Evolutionary conservation across 1,140 invertebrate genomes (phyloP).

Genomic region (Drosophila ohnishii): DNA sequence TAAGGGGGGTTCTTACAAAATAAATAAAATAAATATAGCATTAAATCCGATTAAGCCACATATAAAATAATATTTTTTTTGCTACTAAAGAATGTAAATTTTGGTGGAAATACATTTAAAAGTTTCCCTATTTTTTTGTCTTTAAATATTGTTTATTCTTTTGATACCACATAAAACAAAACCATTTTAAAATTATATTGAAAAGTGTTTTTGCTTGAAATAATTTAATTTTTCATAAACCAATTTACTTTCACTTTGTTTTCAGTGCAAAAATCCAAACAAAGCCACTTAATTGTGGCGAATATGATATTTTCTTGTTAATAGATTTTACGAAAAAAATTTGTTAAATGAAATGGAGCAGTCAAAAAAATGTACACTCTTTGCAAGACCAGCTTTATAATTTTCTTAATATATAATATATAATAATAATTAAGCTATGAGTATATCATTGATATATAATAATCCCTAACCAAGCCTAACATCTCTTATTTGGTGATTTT

Average conservation of each 20-base stretch:
- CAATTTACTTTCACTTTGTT: neutral
- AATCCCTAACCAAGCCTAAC: neutral
- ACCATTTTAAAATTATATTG: neutral
- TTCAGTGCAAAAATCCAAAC: neutral
- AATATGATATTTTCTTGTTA: neutral
- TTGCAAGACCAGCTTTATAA: neutral
- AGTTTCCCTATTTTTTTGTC: neutral
- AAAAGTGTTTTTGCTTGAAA: neutral
- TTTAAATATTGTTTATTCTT: neutral
- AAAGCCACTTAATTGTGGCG: neutral
- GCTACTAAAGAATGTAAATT: neutral
- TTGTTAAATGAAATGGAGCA: neutral
- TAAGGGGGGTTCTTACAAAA: slow-evolving; percentile 9
- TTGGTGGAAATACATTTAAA: neutral
- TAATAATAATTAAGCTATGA: too few species aligned
- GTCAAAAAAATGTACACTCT: neutral
- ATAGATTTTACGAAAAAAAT: neutral
- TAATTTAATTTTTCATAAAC: neutral
- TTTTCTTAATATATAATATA: too few species aligned
- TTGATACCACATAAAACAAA: neutral
- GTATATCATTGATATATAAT: neutral
- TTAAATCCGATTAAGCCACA: neutral
- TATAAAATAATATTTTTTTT: neutral
- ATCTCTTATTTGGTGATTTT: too few species aligned
- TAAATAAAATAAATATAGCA: slow-evolving; percentile 27